These are phyloP conservation scores for Elysia crispata DNA, from an alignment of 2,888 invertebrate species.

Conservation along the genomic window DNA sequence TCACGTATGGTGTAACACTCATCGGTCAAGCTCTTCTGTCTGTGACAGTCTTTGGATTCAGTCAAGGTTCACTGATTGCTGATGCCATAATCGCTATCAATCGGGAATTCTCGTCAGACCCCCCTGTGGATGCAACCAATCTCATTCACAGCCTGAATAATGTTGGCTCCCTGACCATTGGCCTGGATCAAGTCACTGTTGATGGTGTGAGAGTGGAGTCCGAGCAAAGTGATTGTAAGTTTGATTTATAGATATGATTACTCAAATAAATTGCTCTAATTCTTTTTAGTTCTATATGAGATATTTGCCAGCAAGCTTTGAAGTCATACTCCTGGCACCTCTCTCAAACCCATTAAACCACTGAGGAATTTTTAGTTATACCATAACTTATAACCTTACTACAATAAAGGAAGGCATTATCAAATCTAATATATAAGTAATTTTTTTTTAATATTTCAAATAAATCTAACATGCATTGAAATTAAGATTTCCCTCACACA, in stretches of 20 bases:
- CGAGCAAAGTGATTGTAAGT: not conserved
- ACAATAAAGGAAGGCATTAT: not conserved
- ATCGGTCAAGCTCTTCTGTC: not conserved
- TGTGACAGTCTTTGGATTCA: not conserved
- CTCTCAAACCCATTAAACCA: too few relatives aligned
- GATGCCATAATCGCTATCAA: not conserved
- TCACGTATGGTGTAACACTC: constrained; percentile 2
- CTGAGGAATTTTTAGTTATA: too few relatives aligned
- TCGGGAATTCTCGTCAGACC: not conserved
- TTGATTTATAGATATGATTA: not conserved
- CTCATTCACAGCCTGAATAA: not conserved
- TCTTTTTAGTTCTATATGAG: too few relatives aligned
- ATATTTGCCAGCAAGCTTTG: too few relatives aligned
- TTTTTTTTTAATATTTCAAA: not conserved
- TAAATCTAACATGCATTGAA: too few relatives aligned
- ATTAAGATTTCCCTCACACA: too few relatives aligned
- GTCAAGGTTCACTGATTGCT: constrained; percentile 14
- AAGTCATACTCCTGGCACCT: too few relatives aligned
- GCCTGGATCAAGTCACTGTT: not conserved
- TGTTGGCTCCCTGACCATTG: not conserved
- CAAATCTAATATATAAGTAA: not conserved
- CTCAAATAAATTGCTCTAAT: too few relatives aligned
- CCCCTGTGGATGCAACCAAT: constrained; percentile 28
- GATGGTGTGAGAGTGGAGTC: not conserved
- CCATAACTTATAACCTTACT: not conserved